Conservation (phyloP, 2,888 invertebrate species). For the Lepas anatifera region DNA sequence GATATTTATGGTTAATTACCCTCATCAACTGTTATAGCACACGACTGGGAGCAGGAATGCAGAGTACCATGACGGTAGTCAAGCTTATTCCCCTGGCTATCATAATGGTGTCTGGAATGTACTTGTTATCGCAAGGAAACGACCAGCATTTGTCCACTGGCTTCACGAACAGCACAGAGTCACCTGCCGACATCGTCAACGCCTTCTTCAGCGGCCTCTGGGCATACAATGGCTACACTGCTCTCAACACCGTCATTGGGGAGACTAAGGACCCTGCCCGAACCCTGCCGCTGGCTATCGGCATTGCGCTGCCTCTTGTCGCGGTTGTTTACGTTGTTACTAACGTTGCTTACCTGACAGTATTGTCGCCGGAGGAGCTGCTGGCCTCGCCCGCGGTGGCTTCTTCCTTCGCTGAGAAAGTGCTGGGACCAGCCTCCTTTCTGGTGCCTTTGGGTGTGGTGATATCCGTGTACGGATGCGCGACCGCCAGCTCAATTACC, state of each 20-base stretch:
- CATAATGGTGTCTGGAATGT: constrained; percentile 77
- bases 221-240: too few relatives aligned
- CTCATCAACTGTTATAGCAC: constrained; percentile 83
- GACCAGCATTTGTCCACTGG: constrained; percentile 74
- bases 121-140: constrained; percentile 77
- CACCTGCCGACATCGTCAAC: constrained; percentile 73
- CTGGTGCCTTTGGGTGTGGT: constrained; percentile 31
- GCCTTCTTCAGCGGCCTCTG: too few relatives aligned
- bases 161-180: constrained; percentile 58
- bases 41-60: constrained; percentile 83
- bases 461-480: constrained; percentile 30
- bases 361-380: constrained; percentile 58
- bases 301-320: constrained; percentile 67
- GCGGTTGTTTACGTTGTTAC: constrained; percentile 66
- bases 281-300: constrained; percentile 63
- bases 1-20: not conserved
- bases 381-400: constrained; percentile 62
- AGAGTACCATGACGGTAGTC: constrained; percentile 87
- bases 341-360: constrained; percentile 78
- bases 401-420: constrained; percentile 38
- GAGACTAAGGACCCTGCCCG: too few relatives aligned
- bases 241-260: too few relatives aligned
- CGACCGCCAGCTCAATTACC: constrained; percentile 29
- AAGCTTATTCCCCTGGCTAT: constrained; percentile 83
- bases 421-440: constrained; percentile 27